phyloP scores from a whole-genome alignment of 1,140 invertebrate genomes.

The Heliconius eleuchia region DNA sequence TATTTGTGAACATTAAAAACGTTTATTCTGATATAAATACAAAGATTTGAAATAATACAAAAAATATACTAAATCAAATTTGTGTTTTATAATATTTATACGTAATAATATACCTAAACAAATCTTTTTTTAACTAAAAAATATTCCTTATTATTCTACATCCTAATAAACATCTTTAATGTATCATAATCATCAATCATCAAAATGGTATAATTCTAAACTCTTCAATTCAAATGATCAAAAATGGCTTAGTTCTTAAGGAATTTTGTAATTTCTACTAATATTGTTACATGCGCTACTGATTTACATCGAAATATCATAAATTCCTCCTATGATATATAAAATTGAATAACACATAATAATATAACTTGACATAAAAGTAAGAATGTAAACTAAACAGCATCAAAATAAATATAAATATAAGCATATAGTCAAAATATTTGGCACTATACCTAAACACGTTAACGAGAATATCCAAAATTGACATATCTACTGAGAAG shows the following conservation, averaged over 20 bases:
- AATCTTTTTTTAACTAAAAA: background rate
- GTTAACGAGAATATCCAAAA: conserved; percentile 53
- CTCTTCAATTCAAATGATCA: background rate
- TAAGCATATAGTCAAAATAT: conserved; percentile 59
- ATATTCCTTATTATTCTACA: background rate
- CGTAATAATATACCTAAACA: background rate
- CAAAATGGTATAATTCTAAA: conserved; percentile 7
- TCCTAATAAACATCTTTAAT: conserved; percentile 23
- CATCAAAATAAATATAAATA: conserved; percentile 33
- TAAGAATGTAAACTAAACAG: conserved; percentile 26
- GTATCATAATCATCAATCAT: conserved; percentile 21
- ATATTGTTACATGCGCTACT: conserved; percentile 25
- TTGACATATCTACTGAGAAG: conserved; percentile 52
- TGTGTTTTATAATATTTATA: background rate
- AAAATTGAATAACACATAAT: conserved; percentile 16
- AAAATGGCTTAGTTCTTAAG: background rate
- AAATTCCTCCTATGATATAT: conserved; percentile 8
- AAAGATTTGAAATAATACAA: background rate
- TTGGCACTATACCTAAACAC: conserved; percentile 69
- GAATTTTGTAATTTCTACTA: conserved; percentile 23
- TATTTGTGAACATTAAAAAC: conserved; percentile 25
- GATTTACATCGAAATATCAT: conserved; percentile 23
- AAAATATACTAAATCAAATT: background rate
- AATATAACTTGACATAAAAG: conserved; percentile 19
- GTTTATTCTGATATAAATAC: conserved; percentile 8